Conservation (phyloP, 2,888 invertebrate genomes). For the Cerastis rubricosa region DNA sequence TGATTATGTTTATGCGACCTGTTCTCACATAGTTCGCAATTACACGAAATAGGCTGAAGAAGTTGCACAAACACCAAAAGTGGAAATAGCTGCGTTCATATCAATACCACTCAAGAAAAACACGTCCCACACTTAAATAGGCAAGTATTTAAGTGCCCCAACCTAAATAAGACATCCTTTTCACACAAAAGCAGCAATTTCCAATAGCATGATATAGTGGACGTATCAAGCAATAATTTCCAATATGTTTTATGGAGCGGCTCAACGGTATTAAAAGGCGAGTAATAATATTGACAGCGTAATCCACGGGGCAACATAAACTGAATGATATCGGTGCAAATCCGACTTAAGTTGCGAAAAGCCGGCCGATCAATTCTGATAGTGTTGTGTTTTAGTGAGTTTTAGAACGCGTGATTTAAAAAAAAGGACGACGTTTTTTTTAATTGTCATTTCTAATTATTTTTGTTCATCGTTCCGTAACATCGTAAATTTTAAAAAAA, state of each 20-base stretch:
- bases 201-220: constrained; percentile 75
- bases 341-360: constrained; percentile 84
- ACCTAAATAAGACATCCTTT: constrained; percentile 61
- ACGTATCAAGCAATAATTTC: constrained; percentile 83
- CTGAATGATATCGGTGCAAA: constrained; percentile 85
- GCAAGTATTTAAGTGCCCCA: constrained; percentile 10
- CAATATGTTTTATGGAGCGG: constrained; percentile 88
- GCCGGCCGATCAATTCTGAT: constrained; percentile 68
- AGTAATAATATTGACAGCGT: constrained; percentile 89
- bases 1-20: neutral
- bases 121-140: constrained; percentile 14
- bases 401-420: constrained; percentile 17
- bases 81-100: neutral
- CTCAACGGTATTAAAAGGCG: constrained; percentile 89
- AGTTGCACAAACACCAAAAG: neutral
- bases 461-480: neutral
- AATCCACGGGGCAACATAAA: constrained; percentile 86
- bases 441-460: neutral
- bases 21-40: neutral
- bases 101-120: neutral
- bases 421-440: neutral
- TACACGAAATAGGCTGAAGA: neutral
- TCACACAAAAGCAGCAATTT: constrained; percentile 69
- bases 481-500: neutral
- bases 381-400: constrained; percentile 49